Base-by-base conservation (phyloP, 2,113 vertebrate species). In the Heliornis fulica region DNA sequence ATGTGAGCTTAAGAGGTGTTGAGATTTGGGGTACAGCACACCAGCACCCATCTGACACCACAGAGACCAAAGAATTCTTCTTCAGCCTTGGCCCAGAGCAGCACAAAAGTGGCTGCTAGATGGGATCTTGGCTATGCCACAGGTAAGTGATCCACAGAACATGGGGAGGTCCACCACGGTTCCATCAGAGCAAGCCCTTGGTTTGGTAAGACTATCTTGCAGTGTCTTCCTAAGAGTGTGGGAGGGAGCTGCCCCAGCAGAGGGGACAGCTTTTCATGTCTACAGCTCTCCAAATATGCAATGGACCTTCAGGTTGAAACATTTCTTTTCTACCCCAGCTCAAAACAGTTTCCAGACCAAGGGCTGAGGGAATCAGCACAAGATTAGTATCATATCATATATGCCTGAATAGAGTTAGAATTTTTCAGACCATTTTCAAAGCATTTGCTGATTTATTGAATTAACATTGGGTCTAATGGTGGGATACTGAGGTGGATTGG, bases 131-230 rank as follows among this genome's bases (percentile, higher is more conserved):
- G 41, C 59, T 88, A 61, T 86, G 31, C 36, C 84, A 46, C 22
- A 50, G 45, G 32, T 60, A 53, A 26, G 53, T 36, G 29, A 57
- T n/a, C 17, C 70, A 50, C 11, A 50, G 61, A 4, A 2, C 2
- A 1, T 14, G 15, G 57, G 31, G 25, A 69, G 22, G 65, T 14
- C 34, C 4, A 4, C 11, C 2, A 1, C 0, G 0, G 45, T 76
- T 87, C 84, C 54, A 45, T 48, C 8, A 66, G 19, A 82, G 18
- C 36, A 20, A 23, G 38, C 10, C 65, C 65, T 76, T 6, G 1
- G 5, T 85, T 50, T 72, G 46, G 2, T 45, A 48, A 74, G 13
- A 15, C 36, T 59, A 16, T 16, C 36, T 70, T 66, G 38, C 63
- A 50, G 71, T 19, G 80, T 32, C 64, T 69, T 90, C 64, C 63